A percentile compares a stretch with the other conserved stretches of the same genome.
Evolutionary conservation across 2,113 vertebrate genomes (phyloP).

Genomic region (Mus spicilegus): DNA sequence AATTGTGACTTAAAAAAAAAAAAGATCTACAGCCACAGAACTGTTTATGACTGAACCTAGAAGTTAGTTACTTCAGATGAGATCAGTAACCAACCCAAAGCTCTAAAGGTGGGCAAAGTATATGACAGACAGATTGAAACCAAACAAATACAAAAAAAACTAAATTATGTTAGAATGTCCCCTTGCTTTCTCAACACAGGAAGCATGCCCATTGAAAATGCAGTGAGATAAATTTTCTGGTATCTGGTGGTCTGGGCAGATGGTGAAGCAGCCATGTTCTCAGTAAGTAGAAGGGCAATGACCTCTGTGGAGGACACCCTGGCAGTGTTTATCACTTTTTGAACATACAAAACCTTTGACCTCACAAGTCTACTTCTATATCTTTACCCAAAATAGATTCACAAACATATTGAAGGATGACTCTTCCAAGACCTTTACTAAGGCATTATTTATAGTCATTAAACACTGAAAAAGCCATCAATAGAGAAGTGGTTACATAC

Average conservation of each 20-base stretch:
- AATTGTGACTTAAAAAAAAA: background rate
- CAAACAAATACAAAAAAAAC: slow-evolving; percentile 45
- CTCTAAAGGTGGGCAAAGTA: background rate
- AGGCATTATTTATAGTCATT: slow-evolving; percentile 31
- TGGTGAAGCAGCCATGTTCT: background rate
- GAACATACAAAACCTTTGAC: slow-evolving; percentile 39
- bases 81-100: background rate
- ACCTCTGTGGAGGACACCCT: background rate
- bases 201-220: background rate
- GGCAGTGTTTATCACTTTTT: slow-evolving; percentile 16
- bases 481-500: slow-evolving; percentile 24
- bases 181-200: slow-evolving; percentile 39
- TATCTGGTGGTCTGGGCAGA: background rate
- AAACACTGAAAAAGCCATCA: slow-evolving; percentile 8
- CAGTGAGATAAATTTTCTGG: slow-evolving; percentile 1
- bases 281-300: background rate
- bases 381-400: slow-evolving; percentile 31
- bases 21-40: too few relatives aligned
- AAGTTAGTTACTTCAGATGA: slow-evolving; percentile 53
- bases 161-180: slow-evolving; percentile 9
- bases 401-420: slow-evolving; percentile 2
- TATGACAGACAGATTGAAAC: background rate
- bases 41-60: background rate
- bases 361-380: slow-evolving; percentile 11
- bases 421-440: slow-evolving; percentile 9